Evolutionary conservation across 2,113 vertebrate species (phyloP).

Genomic region (Phaethornis superciliosus): DNA sequence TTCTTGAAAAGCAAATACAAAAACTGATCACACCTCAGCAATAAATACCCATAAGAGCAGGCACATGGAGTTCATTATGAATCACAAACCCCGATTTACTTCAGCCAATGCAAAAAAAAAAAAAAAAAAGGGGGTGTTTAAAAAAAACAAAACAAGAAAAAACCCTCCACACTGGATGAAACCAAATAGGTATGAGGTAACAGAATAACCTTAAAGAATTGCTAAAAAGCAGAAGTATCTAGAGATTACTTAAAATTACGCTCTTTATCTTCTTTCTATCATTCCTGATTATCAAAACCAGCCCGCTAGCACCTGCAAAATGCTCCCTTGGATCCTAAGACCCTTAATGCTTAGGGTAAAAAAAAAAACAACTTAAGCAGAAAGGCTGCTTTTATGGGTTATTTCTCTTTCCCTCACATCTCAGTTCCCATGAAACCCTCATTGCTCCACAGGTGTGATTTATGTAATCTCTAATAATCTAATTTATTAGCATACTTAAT

Average conservation of each 20-base stretch:
- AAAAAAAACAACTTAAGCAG: background rate
- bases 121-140: background rate
- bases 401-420: background rate
- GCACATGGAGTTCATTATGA: background rate
- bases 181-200: background rate
- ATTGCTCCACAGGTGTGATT: background rate
- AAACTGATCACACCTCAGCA: background rate
- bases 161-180: background rate
- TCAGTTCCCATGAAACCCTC: background rate
- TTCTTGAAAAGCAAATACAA: background rate
- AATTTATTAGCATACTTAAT: background rate
- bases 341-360: background rate
- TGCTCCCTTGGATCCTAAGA: background rate
- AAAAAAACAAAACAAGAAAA: background rate
- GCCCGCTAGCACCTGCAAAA: background rate
- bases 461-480: background rate
- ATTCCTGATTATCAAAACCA: background rate
- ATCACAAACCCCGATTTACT: background rate
- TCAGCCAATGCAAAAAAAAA: background rate
- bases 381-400: background rate
- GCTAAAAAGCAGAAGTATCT: background rate
- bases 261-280: background rate
- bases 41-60: background rate
- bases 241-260: background rate
- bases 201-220: background rate